Percentiles rank a stretch among this genome's conserved stretches.
phyloP scores from a whole-genome alignment of 2,113 vertebrate species.

The Crocuta crocuta region DNA sequence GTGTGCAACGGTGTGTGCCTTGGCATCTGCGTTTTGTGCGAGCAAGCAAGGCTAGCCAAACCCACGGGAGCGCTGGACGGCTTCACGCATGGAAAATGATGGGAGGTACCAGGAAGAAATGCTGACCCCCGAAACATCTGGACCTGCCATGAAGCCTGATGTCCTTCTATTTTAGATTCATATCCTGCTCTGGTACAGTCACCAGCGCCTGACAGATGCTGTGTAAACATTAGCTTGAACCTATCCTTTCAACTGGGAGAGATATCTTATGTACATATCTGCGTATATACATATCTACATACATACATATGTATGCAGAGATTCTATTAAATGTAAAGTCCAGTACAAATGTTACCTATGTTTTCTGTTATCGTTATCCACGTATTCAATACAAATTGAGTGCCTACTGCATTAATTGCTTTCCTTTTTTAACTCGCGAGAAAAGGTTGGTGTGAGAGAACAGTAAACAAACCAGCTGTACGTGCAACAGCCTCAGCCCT shows the following conservation, averaged over 20 bases:
- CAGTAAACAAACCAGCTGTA: background rate
- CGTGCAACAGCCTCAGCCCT: fast-evolving
- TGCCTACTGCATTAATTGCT: background rate
- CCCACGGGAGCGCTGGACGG: background rate
- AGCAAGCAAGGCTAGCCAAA: background rate
- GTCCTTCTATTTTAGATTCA: background rate
- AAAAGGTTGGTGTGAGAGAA: background rate
- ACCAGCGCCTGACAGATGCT: background rate
- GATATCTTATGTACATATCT: background rate
- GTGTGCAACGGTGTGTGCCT: background rate
- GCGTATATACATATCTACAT: background rate
- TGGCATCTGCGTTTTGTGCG: constrained; percentile 53
- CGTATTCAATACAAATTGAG: background rate
- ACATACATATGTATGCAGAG: background rate
- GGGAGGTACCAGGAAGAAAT: background rate
- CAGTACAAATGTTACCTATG: background rate
- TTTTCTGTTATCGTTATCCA: background rate
- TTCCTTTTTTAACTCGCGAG: background rate
- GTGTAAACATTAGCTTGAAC: background rate
- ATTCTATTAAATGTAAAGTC: background rate
- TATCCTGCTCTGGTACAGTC: background rate
- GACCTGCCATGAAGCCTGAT: background rate
- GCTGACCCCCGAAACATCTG: background rate
- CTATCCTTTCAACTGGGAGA: background rate
- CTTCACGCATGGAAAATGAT: background rate